These are phyloP conservation scores for Blomia tropicalis DNA, from an alignment of 2,888 invertebrate species.

Conservation along the genomic window DNA sequence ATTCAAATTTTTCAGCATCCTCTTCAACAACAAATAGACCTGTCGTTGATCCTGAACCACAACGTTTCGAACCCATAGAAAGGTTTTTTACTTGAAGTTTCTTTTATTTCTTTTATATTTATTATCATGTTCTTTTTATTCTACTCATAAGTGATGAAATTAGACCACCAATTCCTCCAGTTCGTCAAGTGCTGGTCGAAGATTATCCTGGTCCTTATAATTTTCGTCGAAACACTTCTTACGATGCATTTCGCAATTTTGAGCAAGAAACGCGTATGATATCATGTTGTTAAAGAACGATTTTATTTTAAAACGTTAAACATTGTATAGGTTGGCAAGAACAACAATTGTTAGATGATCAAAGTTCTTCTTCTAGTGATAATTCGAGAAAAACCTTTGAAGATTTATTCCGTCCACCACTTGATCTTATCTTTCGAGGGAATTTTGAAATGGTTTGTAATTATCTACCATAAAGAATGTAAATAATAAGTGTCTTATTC, in stretches of 20 bases:
- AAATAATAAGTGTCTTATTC: not conserved
- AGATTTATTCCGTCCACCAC: conserved; percentile 52
- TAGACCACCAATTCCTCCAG: conserved; percentile 41
- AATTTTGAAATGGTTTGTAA: conserved; percentile 42
- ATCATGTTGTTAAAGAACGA: conserved; percentile 1
- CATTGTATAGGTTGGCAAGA: conserved; percentile 33
- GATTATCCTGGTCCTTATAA: conserved; percentile 30
- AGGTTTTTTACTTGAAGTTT: not conserved
- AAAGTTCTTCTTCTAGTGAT: not conserved
- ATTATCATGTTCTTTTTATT: not conserved
- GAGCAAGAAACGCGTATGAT: conserved; percentile 39
- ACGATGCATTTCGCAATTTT: conserved; percentile 41
- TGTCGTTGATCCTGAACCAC: not conserved
- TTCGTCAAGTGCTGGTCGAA: conserved; percentile 38
- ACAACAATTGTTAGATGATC: conserved; percentile 26
- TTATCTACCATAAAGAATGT: too few species aligned
- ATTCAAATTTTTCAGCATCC: conserved; percentile 30
- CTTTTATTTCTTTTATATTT: not conserved
- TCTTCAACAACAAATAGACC: conserved; percentile 1
- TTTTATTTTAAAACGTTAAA: conserved; percentile 8
- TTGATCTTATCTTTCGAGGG: conserved; percentile 48
- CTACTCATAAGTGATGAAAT: conserved; percentile 31
- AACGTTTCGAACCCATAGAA: not conserved
- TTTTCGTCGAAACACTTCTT: conserved; percentile 36
- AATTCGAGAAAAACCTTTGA: conserved; percentile 42